phyloP scores from a whole-genome alignment of 1,140 invertebrate species.

The Musca domestica region DNA sequence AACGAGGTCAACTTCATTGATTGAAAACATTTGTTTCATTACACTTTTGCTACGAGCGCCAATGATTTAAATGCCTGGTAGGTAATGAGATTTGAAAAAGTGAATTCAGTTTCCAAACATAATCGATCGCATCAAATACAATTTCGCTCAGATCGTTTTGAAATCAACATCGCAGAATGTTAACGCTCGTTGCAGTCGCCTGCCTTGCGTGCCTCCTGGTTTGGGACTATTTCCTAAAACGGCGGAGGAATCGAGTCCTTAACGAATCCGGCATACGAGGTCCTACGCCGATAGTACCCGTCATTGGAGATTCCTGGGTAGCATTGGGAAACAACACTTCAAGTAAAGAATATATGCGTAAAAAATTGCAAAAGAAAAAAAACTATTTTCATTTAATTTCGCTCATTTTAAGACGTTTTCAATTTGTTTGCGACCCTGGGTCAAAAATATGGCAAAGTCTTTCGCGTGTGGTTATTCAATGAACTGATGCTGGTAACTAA shows the following conservation, averaged over 20 bases:
- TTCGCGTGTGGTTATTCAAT: constrained; percentile 60
- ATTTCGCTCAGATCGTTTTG: no score
- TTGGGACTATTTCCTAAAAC: constrained; percentile 36
- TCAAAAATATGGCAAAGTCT: constrained; percentile 59
- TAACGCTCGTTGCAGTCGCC: background rate
- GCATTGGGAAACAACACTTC: constrained; percentile 32
- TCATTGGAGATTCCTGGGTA: constrained; percentile 34
- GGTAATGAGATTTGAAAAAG: no score
- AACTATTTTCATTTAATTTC: no score
- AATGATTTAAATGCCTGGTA: no score
- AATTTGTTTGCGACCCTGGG: constrained; percentile 60
- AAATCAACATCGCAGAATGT: no score
- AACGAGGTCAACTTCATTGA: no score
- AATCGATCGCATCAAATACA: no score
- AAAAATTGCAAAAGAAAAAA: constrained; percentile 33
- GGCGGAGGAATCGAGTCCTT: constrained; percentile 30
- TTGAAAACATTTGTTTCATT: no score
- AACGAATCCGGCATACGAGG: constrained; percentile 32
- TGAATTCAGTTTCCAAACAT: no score
- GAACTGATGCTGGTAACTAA: constrained; percentile 11
- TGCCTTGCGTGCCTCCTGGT: constrained; percentile 29
- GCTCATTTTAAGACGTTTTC: constrained; percentile 66
- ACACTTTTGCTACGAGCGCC: no score
- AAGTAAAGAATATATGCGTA: constrained; percentile 29
- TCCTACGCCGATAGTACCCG: constrained; percentile 27